These are phyloP conservation scores for Sinohyriopsis cumingii DNA, from an alignment of 2,888 invertebrate genomes.

Conservation along the genomic window DNA sequence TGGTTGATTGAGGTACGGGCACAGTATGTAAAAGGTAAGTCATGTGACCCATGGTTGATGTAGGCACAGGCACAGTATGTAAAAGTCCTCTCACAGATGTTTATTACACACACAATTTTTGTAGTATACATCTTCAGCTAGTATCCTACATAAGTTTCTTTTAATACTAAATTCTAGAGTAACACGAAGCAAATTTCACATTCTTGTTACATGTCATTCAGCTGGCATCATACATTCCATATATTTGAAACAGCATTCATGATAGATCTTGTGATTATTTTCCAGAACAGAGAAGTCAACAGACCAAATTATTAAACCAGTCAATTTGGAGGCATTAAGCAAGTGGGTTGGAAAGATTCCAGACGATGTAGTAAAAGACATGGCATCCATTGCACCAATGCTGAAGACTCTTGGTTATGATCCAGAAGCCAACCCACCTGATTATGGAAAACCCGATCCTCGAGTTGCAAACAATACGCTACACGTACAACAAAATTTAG, in stretches of 20 bases:
- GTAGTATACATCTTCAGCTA: no score
- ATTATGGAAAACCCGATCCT: slow-evolving; percentile 88
- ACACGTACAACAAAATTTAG: slow-evolving; percentile 69
- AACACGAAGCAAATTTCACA: no score
- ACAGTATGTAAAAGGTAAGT: no score
- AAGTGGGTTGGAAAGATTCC: slow-evolving; percentile 75
- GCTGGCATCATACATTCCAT: no score
- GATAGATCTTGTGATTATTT: slow-evolving; percentile 40
- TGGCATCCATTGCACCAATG: slow-evolving; percentile 96
- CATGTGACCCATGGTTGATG: no score
- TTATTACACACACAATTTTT: no score
- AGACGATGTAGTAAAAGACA: slow-evolving; percentile 91
- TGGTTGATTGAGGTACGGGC: no score
- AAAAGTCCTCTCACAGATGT: no score
- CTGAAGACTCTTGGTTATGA: slow-evolving; percentile 90
- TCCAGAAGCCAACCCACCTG: slow-evolving; percentile 95
- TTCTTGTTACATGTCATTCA: no score
- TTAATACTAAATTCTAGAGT: no score
- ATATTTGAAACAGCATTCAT: neutral
- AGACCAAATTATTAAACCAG: slow-evolving; percentile 98
- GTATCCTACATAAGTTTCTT: no score
- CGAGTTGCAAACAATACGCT: slow-evolving; percentile 74
- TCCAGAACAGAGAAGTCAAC: slow-evolving; percentile 96
- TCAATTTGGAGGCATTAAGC: slow-evolving; percentile 92
- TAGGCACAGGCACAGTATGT: no score